These are phyloP conservation scores for Meta bourneti DNA, from an alignment of 2,888 invertebrate species.

Conservation along the genomic window DNA sequence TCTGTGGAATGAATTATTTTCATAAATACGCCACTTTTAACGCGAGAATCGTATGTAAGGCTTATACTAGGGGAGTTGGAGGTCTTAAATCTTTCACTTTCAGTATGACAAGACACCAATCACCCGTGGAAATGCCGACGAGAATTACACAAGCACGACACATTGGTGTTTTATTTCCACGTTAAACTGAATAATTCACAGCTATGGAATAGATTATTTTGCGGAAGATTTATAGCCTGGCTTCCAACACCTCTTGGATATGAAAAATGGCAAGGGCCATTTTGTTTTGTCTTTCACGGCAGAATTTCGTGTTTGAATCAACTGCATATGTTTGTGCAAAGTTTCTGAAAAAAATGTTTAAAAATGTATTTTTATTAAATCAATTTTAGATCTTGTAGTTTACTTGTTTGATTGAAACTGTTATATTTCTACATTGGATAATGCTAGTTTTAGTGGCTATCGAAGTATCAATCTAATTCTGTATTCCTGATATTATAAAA, in stretches of 20 bases:
- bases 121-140: not conserved
- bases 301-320: not conserved
- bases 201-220: not conserved
- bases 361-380: too few species aligned
- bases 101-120: constrained; percentile 9
- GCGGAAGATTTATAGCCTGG: not conserved
- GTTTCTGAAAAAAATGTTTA: too few species aligned
- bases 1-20: not conserved
- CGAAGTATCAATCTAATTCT: too few species aligned
- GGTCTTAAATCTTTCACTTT: constrained; percentile 11
- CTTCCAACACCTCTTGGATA: not conserved
- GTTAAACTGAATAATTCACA: constrained; percentile 9
- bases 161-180: constrained; percentile 4
- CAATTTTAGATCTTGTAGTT: too few species aligned
- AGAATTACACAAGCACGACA: not conserved
- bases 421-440: too few species aligned
- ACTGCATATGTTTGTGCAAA: not conserved
- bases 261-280: not conserved
- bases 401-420: too few species aligned
- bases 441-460: too few species aligned
- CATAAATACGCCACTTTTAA: not conserved
- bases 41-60: not conserved
- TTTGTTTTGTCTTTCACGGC: not conserved
- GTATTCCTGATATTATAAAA: too few species aligned
- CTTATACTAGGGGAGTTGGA: not conserved